These are phyloP conservation scores for Hoplodrina ambigua DNA, from an alignment of 2,888 invertebrate genomes.

Conservation along the genomic window DNA sequence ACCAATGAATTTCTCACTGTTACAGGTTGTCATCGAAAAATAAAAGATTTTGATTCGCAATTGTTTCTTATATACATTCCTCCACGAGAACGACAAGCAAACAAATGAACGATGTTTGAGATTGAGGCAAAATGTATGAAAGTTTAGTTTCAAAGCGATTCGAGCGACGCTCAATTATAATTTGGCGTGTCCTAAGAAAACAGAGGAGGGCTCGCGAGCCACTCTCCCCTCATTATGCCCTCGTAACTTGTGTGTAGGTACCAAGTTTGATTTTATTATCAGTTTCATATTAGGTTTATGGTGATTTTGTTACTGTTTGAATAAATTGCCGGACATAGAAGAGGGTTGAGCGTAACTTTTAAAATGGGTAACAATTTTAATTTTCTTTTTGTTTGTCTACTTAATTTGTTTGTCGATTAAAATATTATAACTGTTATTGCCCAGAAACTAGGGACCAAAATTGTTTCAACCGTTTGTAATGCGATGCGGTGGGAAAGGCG, in stretches of 20 bases:
- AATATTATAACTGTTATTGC: too few species aligned
- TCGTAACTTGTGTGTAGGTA: slow-evolving; percentile 49
- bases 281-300: slow-evolving; percentile 41
- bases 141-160: slow-evolving; percentile 27
- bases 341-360: slow-evolving; percentile 1
- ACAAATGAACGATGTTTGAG: neutral
- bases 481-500: too few species aligned
- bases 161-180: slow-evolving; percentile 38
- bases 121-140: slow-evolving; percentile 23
- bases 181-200: slow-evolving; percentile 56
- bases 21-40: too few species aligned
- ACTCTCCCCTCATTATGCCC: slow-evolving; percentile 49
- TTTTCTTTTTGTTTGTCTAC: neutral
- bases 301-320: slow-evolving; percentile 30
- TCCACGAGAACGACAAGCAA: neutral
- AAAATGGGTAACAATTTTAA: neutral
- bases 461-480: too few species aligned
- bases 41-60: too few species aligned
- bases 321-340: slow-evolving; percentile 3
- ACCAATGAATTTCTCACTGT: too few species aligned
- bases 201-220: slow-evolving; percentile 36
- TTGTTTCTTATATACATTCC: neutral
- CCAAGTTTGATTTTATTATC: slow-evolving; percentile 58
- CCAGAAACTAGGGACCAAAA: too few species aligned
- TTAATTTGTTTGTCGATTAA: neutral